Percentiles rank a stretch among this genome's conserved stretches.
These are phyloP conservation scores for Pollenia griseotomentosa DNA, from an alignment of 2,888 invertebrate species.

Conservation along the genomic window DNA sequence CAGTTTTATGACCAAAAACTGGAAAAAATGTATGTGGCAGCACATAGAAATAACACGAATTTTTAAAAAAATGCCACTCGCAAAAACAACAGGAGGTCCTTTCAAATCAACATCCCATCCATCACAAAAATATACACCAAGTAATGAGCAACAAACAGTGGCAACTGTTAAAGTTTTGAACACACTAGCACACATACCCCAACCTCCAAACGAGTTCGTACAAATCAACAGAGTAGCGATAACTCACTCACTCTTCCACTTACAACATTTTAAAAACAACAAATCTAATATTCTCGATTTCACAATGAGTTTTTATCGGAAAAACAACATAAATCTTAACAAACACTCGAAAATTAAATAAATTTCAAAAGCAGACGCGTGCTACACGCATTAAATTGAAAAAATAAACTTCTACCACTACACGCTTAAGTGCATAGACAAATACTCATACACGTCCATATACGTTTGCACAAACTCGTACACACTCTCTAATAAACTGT, in stretches of 20 bases:
- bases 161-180: slow-evolving; percentile 4
- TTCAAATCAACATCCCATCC: slow-evolving; percentile 53
- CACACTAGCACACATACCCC: background rate
- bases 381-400: slow-evolving; percentile 63
- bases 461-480: slow-evolving; percentile 17
- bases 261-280: slow-evolving; percentile 18
- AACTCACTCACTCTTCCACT: background rate
- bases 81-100: slow-evolving; percentile 56
- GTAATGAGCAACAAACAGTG: slow-evolving; percentile 20
- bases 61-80: background rate
- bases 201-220: background rate
- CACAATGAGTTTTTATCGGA: slow-evolving; percentile 61
- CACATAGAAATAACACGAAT: slow-evolving; percentile 45
- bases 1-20: slow-evolving; percentile 57
- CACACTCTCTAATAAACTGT: slow-evolving; percentile 15
- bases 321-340: slow-evolving; percentile 68
- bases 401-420: slow-evolving; percentile 16
- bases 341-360: slow-evolving; percentile 73
- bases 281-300: slow-evolving; percentile 61
- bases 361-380: slow-evolving; percentile 70
- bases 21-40: slow-evolving; percentile 3
- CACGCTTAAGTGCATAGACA: background rate
- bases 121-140: slow-evolving; percentile 13
- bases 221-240: slow-evolving; percentile 3
- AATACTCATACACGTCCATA: background rate